Evolutionary conservation across 2,797 vertebrate genomes (phyloP).

Genomic region (Varecia variegata): DNA sequence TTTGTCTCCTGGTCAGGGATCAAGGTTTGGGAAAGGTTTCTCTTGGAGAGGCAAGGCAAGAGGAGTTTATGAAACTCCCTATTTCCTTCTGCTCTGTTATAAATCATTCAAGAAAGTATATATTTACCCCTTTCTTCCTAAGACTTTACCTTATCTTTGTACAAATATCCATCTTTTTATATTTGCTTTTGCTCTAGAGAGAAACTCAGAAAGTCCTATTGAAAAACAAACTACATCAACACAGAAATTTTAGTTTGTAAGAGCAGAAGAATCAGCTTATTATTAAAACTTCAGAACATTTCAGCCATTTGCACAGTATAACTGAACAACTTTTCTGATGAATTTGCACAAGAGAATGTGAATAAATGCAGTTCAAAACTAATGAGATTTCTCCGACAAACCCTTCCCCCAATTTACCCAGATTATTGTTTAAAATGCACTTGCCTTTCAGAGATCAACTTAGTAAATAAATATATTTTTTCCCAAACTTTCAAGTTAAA

Average conservation of each 20-base stretch:
- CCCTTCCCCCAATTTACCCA: not conserved
- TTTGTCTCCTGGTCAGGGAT: not conserved
- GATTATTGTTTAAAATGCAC: conserved; percentile 10
- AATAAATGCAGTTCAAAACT: not conserved
- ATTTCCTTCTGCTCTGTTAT: not conserved
- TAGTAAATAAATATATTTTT: conserved; percentile 40
- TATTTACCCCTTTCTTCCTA: not conserved
- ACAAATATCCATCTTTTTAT: not conserved
- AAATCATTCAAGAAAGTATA: not conserved
- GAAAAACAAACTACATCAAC: not conserved
- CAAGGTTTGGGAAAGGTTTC: not conserved
- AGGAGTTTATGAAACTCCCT: not conserved
- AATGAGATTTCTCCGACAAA: not conserved
- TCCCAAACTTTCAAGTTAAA: not conserved
- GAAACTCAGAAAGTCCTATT: not conserved
- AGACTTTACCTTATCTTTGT: conserved; percentile 16
- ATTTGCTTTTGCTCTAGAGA: conserved; percentile 12
- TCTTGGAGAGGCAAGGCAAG: not conserved
- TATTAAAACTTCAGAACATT: conserved; percentile 25
- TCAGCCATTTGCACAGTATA: not conserved
- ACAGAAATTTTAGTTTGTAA: not conserved
- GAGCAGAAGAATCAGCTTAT: conserved; percentile 17
- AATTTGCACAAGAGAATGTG: conserved; percentile 16
- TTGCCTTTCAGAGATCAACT: conserved; percentile 36
- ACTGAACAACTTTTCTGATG: conserved; percentile 32